Percentiles rank a stretch among this genome's conserved stretches.
These are phyloP conservation scores for Columba livia DNA, from an alignment of 2,113 vertebrate species.

Conservation along the genomic window DNA sequence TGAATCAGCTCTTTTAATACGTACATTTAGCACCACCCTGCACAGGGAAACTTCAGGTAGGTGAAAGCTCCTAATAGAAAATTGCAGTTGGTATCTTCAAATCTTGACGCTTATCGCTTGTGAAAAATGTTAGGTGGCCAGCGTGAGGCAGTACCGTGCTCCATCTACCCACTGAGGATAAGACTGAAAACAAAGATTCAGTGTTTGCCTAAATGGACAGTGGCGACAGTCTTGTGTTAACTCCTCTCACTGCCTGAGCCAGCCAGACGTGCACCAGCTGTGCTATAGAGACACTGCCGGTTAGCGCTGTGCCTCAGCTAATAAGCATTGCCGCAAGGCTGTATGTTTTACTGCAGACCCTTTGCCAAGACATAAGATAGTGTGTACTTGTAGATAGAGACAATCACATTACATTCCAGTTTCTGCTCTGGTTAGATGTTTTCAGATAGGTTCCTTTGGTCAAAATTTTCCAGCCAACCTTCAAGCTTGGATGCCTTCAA, in stretches of 20 bases:
- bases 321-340: neutral
- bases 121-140: neutral
- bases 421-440: neutral
- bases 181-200: neutral
- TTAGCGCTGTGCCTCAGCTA: neutral
- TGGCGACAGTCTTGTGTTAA: neutral
- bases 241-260: neutral
- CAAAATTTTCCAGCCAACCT: neutral
- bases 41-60: neutral
- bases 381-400: neutral
- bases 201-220: neutral
- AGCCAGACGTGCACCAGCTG: neutral
- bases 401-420: neutral
- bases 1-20: neutral
- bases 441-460: neutral
- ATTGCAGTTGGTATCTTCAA: neutral
- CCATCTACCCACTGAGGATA: neutral
- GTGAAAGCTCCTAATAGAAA: neutral
- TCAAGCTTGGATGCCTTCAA: neutral
- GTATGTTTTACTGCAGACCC: neutral
- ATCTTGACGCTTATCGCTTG: neutral
- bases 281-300: rapidly evolving
- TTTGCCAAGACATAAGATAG: neutral
- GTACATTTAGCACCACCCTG: neutral
- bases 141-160: neutral